Conservation (phyloP, 2,113 vertebrate species). For the Onychostoma macrolepis region DNA sequence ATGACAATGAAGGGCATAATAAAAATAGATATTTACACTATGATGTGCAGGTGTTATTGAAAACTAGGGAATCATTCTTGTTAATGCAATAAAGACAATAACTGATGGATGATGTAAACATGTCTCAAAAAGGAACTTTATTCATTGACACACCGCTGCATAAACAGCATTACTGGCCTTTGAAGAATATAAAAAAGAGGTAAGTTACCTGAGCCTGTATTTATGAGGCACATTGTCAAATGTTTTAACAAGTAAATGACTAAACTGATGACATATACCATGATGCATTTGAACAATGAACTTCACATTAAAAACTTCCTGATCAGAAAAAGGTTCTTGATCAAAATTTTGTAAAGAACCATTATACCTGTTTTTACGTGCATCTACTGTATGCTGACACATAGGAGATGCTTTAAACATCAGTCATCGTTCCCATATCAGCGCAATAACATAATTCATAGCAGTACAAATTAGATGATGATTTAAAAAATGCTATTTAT, state of each 20-base stretch:
- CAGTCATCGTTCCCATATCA: not conserved
- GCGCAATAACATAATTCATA: not conserved
- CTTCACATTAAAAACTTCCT: not conserved
- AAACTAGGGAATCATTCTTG: not conserved
- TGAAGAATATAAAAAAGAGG: conserved; percentile 9
- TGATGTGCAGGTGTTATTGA: not conserved
- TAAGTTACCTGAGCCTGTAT: conserved; percentile 12
- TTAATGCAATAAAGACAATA: not conserved
- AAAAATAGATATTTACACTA: conserved; percentile 20
- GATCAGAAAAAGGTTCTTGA: not conserved
- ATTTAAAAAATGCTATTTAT: not conserved
- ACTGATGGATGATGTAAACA: not conserved
- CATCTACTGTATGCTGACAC: not conserved
- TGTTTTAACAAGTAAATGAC: not conserved
- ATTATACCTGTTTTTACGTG: not conserved
- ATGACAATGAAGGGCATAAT: conserved; percentile 23
- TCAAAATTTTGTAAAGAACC: not conserved
- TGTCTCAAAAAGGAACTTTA: not conserved
- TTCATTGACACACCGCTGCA: conserved; percentile 2
- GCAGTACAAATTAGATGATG: not conserved
- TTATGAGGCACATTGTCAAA: not conserved
- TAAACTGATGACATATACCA: not conserved
- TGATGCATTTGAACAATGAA: not conserved
- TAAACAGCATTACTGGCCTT: not conserved
- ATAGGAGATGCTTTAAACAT: not conserved